Base-by-base conservation (phyloP, 2,113 vertebrate genomes). In the Chrysemys picta region DNA sequence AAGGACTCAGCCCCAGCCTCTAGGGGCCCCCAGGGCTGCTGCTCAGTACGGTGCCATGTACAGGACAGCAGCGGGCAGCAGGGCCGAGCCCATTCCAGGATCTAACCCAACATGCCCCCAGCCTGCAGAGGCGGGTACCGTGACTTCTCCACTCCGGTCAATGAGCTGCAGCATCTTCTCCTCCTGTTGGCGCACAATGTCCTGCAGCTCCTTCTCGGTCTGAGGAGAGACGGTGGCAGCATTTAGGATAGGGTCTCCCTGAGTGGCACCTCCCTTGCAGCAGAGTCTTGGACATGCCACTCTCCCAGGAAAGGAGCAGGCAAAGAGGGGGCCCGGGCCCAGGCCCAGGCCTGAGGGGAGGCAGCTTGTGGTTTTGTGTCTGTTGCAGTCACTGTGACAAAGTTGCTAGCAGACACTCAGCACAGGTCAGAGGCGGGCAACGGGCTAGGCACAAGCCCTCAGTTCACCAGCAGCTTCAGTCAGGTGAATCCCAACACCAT, bases 111-210 rank as follows among this genome's bases (percentile, higher is more conserved):
- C 6, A 16, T 14, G 21, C 59, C 31, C 8, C 3, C 8, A 22
- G 31, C n/a, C 80, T 13, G 22, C 2, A 21, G n/a, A 72, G 27
- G 11, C 69, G 87, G 96, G 0, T 97, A 98, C 98, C 84, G 45
- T 93, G 54, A 97, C 96, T 88, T 98, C 97, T 8, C 97, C 91
- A 0, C 96, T 98, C 94, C 95, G 97, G 96, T 98, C 96, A 0
- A 98, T 97, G 87, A 98, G 96, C 79, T 97, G 96, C 81, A 97
- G 82, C 84, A 98, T 96, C 78, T 98, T 98, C 95, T 98, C 90
- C 3, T 98, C 98, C 93, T 98, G 98, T 82, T 94, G 96, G 83
- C 97, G 96, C 78, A 98, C 92, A 38, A 97, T 80, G 3, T 97
- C 97, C 83, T 98, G 97, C 88, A 98, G 97, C 85, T 98, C 96